A percentile compares a stretch with the other conserved stretches of the same genome.
Conservation (phyloP, 2,888 invertebrate genomes). For the Zootermopsis nevadensis region DNA sequence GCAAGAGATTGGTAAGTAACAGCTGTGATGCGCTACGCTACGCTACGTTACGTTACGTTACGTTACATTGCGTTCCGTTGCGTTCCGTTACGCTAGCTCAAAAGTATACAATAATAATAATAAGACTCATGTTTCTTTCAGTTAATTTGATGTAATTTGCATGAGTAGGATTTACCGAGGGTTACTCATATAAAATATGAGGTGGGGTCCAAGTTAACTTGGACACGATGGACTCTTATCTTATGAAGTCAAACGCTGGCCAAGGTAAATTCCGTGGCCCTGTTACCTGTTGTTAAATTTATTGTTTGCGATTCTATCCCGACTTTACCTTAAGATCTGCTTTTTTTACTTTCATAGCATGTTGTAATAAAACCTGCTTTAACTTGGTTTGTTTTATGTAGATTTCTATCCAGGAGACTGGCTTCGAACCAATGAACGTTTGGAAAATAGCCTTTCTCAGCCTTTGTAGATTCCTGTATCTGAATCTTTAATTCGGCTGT, state of each 20-base stretch:
- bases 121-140: conserved; percentile 10
- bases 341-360: conserved; percentile 25
- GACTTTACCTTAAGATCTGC: background rate
- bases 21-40: conserved; percentile 31
- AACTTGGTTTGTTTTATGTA: background rate
- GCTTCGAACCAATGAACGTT: background rate
- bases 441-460: conserved; percentile 4
- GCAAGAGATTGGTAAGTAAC: conserved; percentile 55
- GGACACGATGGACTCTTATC: background rate
- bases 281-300: background rate
- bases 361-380: background rate
- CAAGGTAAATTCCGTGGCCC: conserved; percentile 31
- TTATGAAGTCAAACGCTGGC: background rate
- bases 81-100: conserved; percentile 2
- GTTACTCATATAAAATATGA: background rate
- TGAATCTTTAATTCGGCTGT: conserved; percentile 28
- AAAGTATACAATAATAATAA: conserved; percentile 19
- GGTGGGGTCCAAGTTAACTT: background rate
- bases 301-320: conserved; percentile 15
- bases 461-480: conserved; percentile 32
- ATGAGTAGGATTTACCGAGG: conserved; percentile 24
- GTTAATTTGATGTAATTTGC: conserved; percentile 29
- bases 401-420: background rate
- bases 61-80: background rate
- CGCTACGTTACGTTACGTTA: conserved; percentile 14